These are phyloP conservation scores for Myzus persicae DNA, from an alignment of 1,140 invertebrate species.

Conservation along the genomic window DNA sequence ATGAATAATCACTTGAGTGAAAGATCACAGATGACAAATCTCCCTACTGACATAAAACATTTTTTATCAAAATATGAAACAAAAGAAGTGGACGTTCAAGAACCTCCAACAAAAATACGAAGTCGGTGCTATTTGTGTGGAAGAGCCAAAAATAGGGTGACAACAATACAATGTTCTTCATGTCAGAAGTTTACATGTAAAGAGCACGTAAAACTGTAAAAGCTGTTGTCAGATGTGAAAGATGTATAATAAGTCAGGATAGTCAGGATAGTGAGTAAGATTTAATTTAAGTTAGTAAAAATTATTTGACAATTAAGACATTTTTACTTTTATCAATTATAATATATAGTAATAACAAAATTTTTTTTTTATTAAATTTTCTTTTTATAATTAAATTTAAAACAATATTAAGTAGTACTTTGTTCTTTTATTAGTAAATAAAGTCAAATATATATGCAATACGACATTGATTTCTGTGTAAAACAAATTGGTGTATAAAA, in stretches of 20 bases:
- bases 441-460: conserved; percentile 18
- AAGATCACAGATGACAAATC: conserved; percentile 24
- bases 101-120: conserved; percentile 18
- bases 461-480: not conserved
- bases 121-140: conserved; percentile 7
- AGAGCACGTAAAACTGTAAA: conserved; percentile 14
- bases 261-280: not conserved
- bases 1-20: not conserved
- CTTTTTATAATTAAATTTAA: not conserved
- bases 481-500: too few species aligned
- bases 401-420: conserved; percentile 7
- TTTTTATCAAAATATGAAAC: conserved; percentile 38
- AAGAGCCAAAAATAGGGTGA: conserved; percentile 19
- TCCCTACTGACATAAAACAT: conserved; percentile 17
- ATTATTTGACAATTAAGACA: not conserved
- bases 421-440: conserved; percentile 17
- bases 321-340: conserved; percentile 16
- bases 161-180: conserved; percentile 23
- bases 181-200: conserved; percentile 36
- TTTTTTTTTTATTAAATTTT: too few species aligned
- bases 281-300: not conserved
- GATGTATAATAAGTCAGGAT: conserved; percentile 6
- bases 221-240: not conserved
- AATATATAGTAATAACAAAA: not conserved
- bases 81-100: not conserved